Evolutionary conservation across 2,888 invertebrate species (phyloP).

Genomic region (Dusona sp.): DNA sequence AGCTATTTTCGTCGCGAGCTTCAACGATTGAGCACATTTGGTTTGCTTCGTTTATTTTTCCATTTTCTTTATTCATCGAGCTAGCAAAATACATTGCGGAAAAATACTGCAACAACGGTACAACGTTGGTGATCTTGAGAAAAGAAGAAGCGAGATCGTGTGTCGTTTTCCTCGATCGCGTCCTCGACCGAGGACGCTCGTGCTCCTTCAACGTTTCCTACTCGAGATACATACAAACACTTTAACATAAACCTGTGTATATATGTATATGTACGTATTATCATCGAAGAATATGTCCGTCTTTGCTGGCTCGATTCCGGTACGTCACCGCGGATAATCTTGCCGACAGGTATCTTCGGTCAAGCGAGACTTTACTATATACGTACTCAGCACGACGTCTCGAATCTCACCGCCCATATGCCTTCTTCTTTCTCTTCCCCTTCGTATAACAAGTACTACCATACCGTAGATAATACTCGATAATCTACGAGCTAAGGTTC

Average conservation of each 20-base stretch:
- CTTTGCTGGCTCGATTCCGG: constrained; percentile 45
- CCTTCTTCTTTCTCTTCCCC: constrained; percentile 22
- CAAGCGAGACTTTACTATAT: constrained; percentile 61
- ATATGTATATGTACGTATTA: constrained; percentile 14
- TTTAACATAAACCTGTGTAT: neutral
- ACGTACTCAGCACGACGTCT: constrained; percentile 52
- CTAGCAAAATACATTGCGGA: constrained; percentile 60
- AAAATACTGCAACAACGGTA: constrained; percentile 67
- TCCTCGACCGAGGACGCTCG: constrained; percentile 69
- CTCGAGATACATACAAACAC: constrained; percentile 11
- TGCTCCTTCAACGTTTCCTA: constrained; percentile 53
- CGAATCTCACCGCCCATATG: constrained; percentile 50
- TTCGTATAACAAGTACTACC: constrained; percentile 54
- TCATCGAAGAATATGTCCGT: constrained; percentile 52
- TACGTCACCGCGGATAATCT: constrained; percentile 65
- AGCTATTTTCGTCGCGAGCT: constrained; percentile 1
- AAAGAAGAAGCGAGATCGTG: constrained; percentile 54
- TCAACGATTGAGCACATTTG: constrained; percentile 58
- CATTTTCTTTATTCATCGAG: constrained; percentile 27
- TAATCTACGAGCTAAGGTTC: constrained; percentile 68
- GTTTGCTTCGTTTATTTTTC: constrained; percentile 3
- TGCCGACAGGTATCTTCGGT: constrained; percentile 69
- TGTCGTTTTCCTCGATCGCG: constrained; percentile 63
- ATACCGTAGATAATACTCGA: constrained; percentile 67
- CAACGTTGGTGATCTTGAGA: constrained; percentile 41